Evolutionary conservation across 1,140 invertebrate genomes (phyloP).

Genomic region (Solenopsis invicta): DNA sequence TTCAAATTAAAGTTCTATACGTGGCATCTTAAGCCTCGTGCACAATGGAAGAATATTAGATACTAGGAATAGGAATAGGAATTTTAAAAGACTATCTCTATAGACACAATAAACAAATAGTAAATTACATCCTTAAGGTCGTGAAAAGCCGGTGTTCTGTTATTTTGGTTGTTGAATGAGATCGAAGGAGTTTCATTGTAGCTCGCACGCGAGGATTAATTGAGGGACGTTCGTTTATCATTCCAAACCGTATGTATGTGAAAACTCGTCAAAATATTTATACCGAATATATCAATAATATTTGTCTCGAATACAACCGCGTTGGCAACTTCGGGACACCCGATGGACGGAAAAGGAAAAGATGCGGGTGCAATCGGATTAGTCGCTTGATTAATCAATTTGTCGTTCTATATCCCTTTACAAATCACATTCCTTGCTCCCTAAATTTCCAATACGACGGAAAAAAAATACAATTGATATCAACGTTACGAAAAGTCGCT

Average conservation of each 20-base stretch:
- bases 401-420: background rate
- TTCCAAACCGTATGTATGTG: background rate
- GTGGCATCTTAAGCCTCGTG: too few relatives aligned
- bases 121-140: too few relatives aligned
- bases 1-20: too few relatives aligned
- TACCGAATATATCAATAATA: background rate
- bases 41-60: too few relatives aligned
- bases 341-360: background rate
- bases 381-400: background rate
- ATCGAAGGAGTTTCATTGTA: background rate
- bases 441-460: background rate
- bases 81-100: too few relatives aligned
- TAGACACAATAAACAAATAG: too few relatives aligned
- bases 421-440: background rate
- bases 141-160: background rate
- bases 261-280: constrained; percentile 32
- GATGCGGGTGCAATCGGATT: background rate
- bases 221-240: background rate
- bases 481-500: background rate
- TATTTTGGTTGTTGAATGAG: background rate
- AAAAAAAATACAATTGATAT: background rate
- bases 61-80: too few relatives aligned
- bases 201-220: constrained; percentile 10
- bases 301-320: background rate
- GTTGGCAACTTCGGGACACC: background rate